Evolutionary conservation across 2,888 invertebrate species (phyloP).

Genomic region (Eristalis pertinax): DNA sequence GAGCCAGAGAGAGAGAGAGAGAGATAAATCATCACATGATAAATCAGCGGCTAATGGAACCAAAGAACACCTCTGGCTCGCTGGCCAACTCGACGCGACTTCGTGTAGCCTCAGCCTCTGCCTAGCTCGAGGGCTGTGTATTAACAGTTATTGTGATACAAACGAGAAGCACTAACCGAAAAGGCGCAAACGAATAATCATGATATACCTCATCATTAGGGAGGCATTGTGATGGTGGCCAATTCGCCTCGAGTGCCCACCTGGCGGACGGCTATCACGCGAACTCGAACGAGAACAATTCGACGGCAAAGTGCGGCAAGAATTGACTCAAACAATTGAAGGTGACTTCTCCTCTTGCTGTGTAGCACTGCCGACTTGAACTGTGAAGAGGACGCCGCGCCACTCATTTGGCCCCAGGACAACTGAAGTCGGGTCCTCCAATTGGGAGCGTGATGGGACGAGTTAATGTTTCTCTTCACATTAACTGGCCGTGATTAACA

Average conservation of each 20-base stretch:
- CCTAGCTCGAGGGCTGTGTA: not conserved
- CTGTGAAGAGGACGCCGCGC: constrained; percentile 1
- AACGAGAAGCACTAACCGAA: not conserved
- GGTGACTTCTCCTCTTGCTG: not conserved
- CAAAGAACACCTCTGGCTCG: constrained; percentile 5
- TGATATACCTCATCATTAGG: constrained; percentile 29
- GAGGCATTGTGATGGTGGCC: constrained; percentile 23
- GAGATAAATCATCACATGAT: constrained; percentile 9
- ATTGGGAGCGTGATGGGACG: not conserved
- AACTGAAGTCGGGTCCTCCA: not conserved
- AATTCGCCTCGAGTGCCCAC: constrained; percentile 23
- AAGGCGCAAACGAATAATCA: constrained; percentile 5
- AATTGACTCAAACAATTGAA: constrained; percentile 15
- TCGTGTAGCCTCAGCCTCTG: not conserved
- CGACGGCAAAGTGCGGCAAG: constrained; percentile 11
- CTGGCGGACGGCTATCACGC: constrained; percentile 23
- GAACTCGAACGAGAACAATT: not conserved
- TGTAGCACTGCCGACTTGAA: not conserved
- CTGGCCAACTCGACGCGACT: not conserved
- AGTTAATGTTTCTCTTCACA: not conserved
- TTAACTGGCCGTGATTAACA: not conserved
- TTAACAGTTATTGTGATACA: constrained; percentile 6
- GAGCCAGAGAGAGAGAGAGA: not conserved
- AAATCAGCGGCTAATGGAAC: constrained; percentile 2
- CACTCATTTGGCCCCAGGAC: not conserved